Percentiles rank a stretch among this genome's conserved stretches.
Evolutionary conservation across 2,888 invertebrate species (phyloP).

Genomic region (Piscicola geometra): DNA sequence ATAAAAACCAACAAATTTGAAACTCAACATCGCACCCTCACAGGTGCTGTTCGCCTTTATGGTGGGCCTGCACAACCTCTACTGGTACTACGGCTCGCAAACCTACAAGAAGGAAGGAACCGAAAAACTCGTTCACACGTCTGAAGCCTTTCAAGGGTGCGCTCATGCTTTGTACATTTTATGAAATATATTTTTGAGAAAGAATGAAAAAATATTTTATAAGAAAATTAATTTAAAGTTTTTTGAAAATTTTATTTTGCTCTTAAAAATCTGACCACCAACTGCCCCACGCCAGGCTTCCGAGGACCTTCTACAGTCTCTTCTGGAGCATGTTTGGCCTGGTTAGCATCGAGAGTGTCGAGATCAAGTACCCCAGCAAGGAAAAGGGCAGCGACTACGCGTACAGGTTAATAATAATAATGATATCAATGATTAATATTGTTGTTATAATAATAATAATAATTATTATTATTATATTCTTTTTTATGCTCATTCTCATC

Average conservation of each 20-base stretch:
- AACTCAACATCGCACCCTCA: not conserved
- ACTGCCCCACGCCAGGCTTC: conserved; percentile 46
- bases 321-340: conserved; percentile 57
- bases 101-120: conserved; percentile 47
- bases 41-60: conserved; percentile 54
- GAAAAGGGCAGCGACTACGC: conserved; percentile 36
- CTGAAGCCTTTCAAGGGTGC: conserved; percentile 56
- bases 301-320: conserved; percentile 54
- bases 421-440: no score
- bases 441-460: no score
- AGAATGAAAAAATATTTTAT: no score
- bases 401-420: no score
- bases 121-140: conserved; percentile 49
- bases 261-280: not conserved
- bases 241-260: no score
- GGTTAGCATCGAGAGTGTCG: conserved; percentile 50
- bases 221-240: no score
- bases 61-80: conserved; percentile 56
- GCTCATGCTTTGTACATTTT: no score
- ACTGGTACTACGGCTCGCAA: conserved; percentile 57
- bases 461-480: no score
- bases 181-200: no score
- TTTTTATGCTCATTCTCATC: no score
- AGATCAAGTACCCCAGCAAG: conserved; percentile 44
- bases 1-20: not conserved